phyloP scores from a whole-genome alignment of 2,113 vertebrate genomes.

The Orcinus orca region DNA sequence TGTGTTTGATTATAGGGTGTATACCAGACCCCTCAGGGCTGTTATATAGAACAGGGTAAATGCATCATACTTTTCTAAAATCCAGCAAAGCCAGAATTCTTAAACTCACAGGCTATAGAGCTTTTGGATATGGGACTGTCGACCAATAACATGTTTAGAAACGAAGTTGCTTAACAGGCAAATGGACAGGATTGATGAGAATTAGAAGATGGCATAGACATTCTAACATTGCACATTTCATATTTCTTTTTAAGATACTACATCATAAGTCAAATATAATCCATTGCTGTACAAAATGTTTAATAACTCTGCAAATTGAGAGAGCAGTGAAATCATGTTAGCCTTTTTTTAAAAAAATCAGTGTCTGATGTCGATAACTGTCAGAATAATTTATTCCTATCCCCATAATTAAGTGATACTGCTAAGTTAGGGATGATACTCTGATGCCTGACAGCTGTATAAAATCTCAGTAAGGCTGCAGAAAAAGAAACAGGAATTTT shows the following conservation, averaged over 20 bases:
- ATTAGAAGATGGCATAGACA: background rate
- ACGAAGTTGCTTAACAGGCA: background rate
- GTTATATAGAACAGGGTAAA: background rate
- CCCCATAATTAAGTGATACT: background rate
- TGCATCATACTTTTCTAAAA: slow-evolving; percentile 3
- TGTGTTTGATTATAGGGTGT: background rate
- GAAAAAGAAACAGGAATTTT: slow-evolving; percentile 45
- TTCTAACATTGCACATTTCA: slow-evolving; percentile 4
- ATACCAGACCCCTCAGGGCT: background rate
- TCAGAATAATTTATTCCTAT: slow-evolving; percentile 40
- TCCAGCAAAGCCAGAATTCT: background rate
- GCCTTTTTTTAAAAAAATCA: slow-evolving; percentile 5
- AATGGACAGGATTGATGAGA: background rate
- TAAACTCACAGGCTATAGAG: background rate
- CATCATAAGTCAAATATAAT: background rate
- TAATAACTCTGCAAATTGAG: slow-evolving; percentile 40
- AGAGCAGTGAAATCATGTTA: slow-evolving; percentile 46
- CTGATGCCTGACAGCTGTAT: background rate
- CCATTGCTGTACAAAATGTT: slow-evolving; percentile 15
- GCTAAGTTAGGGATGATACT: background rate
- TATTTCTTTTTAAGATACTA: slow-evolving; percentile 41
- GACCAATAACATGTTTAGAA: background rate
- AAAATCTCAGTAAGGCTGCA: slow-evolving; percentile 26
- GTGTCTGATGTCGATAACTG: slow-evolving; percentile 25
- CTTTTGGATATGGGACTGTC: background rate